Conservation (phyloP, 2,797 vertebrate genomes). For the Accipiter badius region DNA sequence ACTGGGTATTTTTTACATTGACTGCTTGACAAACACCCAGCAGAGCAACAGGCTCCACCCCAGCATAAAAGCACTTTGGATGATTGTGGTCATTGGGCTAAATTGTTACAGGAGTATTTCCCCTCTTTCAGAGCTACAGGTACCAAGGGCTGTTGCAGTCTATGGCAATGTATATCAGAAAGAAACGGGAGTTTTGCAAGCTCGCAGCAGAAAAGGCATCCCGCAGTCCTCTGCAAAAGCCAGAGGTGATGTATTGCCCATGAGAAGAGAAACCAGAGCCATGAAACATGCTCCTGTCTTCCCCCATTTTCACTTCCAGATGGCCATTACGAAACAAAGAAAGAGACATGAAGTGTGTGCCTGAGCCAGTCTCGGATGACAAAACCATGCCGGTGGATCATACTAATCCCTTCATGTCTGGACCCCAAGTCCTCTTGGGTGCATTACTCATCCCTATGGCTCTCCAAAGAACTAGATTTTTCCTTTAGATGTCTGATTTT, state of each 20-base stretch:
- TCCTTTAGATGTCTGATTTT: conserved; percentile 63
- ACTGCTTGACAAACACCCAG: background rate
- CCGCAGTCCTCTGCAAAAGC: background rate
- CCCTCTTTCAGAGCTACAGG: background rate
- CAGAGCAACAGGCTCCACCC: background rate
- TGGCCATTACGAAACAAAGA: background rate
- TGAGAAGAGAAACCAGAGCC: background rate
- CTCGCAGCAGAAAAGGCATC: background rate
- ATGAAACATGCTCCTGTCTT: background rate
- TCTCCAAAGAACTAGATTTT: conserved; percentile 60
- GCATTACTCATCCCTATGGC: conserved; percentile 23
- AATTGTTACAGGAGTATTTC: background rate
- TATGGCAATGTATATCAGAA: fast-evolving
- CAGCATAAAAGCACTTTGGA: background rate
- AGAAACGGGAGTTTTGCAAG: background rate
- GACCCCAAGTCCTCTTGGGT: background rate
- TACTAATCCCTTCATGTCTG: background rate
- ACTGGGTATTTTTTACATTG: background rate
- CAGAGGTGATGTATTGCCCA: background rate
- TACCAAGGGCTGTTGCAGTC: background rate
- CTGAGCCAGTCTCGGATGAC: background rate
- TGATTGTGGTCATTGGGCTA: no score
- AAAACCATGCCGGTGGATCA: background rate
- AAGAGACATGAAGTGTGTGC: background rate
- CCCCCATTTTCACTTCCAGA: background rate